These are phyloP conservation scores for Syngnathus scovelli DNA, from an alignment of 2,113 vertebrate species.

Conservation along the genomic window DNA sequence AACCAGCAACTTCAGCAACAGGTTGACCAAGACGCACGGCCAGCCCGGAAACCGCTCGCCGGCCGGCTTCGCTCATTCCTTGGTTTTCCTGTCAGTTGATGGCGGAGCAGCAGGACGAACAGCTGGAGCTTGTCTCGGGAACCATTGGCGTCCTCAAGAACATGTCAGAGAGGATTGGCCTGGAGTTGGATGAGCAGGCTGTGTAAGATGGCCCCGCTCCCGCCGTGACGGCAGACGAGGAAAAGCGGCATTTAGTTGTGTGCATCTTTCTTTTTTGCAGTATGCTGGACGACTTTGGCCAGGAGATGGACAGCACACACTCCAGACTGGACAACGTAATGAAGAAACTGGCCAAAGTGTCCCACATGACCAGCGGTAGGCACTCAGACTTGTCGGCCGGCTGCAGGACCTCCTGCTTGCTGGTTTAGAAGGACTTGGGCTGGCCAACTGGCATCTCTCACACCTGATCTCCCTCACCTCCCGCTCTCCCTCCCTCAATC, in stretches of 20 bases:
- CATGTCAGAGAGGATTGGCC: constrained; percentile 96
- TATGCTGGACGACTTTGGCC: constrained; percentile 94
- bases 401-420: background rate
- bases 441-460: background rate
- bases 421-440: background rate
- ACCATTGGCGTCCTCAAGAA: constrained; percentile 97
- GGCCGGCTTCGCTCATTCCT: too few species aligned
- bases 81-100: constrained; percentile 77
- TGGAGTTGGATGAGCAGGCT: constrained; percentile 94
- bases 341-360: constrained; percentile 97
- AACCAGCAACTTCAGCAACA: constrained; percentile 93
- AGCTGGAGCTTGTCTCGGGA: constrained; percentile 95
- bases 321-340: constrained; percentile 93
- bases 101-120: constrained; percentile 90
- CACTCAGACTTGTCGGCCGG: background rate
- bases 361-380: constrained; percentile 97
- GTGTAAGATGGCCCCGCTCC: constrained; percentile 76
- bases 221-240: too few species aligned
- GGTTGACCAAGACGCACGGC: constrained; percentile 63
- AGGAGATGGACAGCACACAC: constrained; percentile 90
- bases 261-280: constrained; percentile 52
- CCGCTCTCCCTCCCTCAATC: background rate
- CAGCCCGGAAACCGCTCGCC: background rate
- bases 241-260: background rate
- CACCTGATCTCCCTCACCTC: background rate